Conservation (phyloP, 2,888 invertebrate species). For the Tiliacea aurago region DNA sequence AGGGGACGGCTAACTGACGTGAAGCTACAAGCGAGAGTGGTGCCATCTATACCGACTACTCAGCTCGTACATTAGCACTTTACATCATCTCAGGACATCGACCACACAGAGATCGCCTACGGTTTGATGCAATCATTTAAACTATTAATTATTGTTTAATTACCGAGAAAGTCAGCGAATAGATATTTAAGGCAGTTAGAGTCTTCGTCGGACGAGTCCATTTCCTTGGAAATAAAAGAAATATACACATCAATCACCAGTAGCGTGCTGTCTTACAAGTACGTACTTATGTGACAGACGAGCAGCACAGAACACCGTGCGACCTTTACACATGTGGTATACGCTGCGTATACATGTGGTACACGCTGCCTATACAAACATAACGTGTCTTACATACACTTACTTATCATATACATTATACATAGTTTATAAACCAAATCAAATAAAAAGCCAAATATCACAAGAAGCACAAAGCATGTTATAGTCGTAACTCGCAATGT, state of each 20-base stretch:
- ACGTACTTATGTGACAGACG: constrained; percentile 50
- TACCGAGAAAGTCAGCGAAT: constrained; percentile 93
- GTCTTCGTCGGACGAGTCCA: constrained; percentile 89
- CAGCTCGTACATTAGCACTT: constrained; percentile 73
- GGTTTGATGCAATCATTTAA: constrained; percentile 74
- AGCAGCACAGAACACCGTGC: constrained; percentile 62
- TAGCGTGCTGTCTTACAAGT: constrained; percentile 50
- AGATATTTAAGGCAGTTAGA: constrained; percentile 93
- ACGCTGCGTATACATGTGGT: constrained; percentile 66
- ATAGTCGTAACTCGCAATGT: constrained; percentile 65
- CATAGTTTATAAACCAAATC: constrained; percentile 75
- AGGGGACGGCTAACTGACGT: constrained; percentile 39
- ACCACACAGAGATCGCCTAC: constrained; percentile 87
- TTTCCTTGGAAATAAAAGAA: constrained; percentile 86
- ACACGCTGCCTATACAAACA: constrained; percentile 48
- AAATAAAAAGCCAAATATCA: constrained; percentile 89
- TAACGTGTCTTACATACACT: constrained; percentile 59
- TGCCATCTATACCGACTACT: constrained; percentile 76
- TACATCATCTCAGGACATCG: constrained; percentile 80
- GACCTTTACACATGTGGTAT: constrained; percentile 71
- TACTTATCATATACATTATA: constrained; percentile 65
- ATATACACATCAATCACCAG: constrained; percentile 78
- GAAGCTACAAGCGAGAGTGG: constrained; percentile 64
- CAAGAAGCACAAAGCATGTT: constrained; percentile 87
- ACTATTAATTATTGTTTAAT: constrained; percentile 73